A percentile compares a stretch with the other conserved stretches of the same genome.
Evolutionary conservation across 2,113 vertebrate species (phyloP).

Genomic region (Cyprinodon tularosa): DNA sequence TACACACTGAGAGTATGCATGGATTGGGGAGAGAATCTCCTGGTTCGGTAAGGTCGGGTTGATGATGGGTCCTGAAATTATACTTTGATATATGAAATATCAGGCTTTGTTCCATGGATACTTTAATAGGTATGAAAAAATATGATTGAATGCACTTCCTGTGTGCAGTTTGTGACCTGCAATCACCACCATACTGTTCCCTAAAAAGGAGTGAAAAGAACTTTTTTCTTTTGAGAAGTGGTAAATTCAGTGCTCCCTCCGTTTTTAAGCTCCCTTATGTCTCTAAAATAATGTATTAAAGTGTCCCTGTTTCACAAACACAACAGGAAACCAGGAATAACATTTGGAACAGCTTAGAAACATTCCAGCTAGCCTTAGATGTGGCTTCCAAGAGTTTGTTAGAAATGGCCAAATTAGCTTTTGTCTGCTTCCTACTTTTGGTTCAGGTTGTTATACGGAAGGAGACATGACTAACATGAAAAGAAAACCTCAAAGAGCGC

Average conservation of each 20-base stretch:
- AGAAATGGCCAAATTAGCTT: slow-evolving; percentile 33
- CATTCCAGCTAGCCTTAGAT: slow-evolving; percentile 15
- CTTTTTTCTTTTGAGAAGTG: no score
- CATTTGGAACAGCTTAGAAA: slow-evolving; percentile 25
- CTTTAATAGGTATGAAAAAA: no score
- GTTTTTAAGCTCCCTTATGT: slow-evolving; percentile 11
- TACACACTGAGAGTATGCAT: background rate
- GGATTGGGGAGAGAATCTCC: background rate
- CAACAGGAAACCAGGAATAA: slow-evolving; percentile 43
- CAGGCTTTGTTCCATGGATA: no score
- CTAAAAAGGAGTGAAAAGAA: no score
- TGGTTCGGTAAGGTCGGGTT: background rate
- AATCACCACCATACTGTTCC: no score
- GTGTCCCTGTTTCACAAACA: slow-evolving; percentile 19
- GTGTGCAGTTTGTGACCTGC: no score
- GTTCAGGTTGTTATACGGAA: slow-evolving; percentile 4
- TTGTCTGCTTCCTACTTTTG: slow-evolving; percentile 1
- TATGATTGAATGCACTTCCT: no score
- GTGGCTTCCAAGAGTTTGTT: slow-evolving; percentile 25
- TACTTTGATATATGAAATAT: no score
- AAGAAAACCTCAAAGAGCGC: slow-evolving; percentile 3
- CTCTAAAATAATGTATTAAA: slow-evolving; percentile 28
- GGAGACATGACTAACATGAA: slow-evolving; percentile 9
- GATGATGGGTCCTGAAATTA: no score
- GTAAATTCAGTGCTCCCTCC: no score